Evolutionary conservation across 2,888 invertebrate genomes (phyloP).

Genomic region (Eupithecia inturbata): DNA sequence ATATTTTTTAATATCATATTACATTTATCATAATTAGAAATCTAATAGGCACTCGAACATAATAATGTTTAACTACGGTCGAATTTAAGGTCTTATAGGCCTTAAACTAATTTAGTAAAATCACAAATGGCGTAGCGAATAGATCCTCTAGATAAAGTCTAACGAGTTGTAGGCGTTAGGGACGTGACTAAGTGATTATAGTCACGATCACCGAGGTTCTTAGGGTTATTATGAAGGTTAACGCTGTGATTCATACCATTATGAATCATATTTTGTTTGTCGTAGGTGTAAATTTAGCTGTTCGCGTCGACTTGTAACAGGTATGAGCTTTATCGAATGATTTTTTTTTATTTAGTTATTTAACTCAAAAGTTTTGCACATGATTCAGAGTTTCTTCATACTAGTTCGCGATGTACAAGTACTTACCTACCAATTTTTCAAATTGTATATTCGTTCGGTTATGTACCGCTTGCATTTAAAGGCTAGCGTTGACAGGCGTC

Average conservation of each 20-base stretch:
- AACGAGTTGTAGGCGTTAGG: constrained; percentile 62
- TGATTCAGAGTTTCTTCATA: no score
- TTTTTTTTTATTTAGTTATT: no score
- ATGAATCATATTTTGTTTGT: constrained; percentile 29
- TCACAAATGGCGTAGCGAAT: constrained; percentile 46
- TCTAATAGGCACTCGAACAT: constrained; percentile 39
- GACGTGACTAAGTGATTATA: constrained; percentile 72
- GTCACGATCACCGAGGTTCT: constrained; percentile 61
- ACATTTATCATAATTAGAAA: background rate
- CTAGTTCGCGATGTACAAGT: no score
- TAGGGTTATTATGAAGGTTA: constrained; percentile 36
- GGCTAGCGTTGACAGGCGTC: no score
- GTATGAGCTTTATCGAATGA: background rate
- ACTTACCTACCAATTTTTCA: no score
- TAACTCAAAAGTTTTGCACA: no score
- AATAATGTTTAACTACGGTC: constrained; percentile 25
- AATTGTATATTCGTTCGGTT: no score
- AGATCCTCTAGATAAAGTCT: constrained; percentile 63
- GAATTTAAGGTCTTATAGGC: constrained; percentile 20
- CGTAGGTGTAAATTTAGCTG: background rate
- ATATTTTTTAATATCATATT: no score
- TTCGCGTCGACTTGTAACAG: background rate
- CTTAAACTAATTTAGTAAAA: constrained; percentile 46
- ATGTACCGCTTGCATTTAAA: no score
- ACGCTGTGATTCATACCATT: constrained; percentile 44